Conservation (phyloP, 1,140 invertebrate genomes). For the Leptoteleia sp. region DNA sequence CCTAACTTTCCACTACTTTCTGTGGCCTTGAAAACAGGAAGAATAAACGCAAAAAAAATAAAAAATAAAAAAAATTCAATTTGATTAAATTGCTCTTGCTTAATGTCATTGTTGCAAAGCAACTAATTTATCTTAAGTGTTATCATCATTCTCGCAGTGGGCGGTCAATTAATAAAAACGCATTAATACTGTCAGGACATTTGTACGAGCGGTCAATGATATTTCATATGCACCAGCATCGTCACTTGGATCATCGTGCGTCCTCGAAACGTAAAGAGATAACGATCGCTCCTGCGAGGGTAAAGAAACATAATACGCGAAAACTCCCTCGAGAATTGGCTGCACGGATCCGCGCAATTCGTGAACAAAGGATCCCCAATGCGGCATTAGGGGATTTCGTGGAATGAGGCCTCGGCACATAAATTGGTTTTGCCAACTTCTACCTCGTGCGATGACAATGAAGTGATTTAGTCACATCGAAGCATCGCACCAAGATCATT, state of each 20-base stretch:
- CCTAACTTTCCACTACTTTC: too few relatives aligned
- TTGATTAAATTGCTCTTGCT: too few relatives aligned
- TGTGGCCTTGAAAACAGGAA: too few relatives aligned
- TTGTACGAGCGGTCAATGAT: conserved; percentile 29
- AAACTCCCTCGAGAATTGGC: conserved; percentile 72
- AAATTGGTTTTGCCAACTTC: conserved; percentile 62
- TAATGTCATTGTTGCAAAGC: too few relatives aligned
- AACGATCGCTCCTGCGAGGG: conserved; percentile 73
- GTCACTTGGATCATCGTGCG: conserved; percentile 64
- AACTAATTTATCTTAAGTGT: conserved; percentile 3
- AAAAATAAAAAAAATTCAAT: too few relatives aligned
- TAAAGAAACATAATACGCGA: conserved; percentile 74
- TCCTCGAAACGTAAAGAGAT: conserved; percentile 73
- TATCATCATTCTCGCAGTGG: not conserved
- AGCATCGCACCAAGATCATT: not conserved
- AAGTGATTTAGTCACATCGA: conserved; percentile 53
- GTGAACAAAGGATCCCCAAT: conserved; percentile 64
- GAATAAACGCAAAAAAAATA: too few relatives aligned
- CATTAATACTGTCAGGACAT: conserved; percentile 25
- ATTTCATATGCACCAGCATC: conserved; percentile 48
- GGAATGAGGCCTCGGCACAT: conserved; percentile 49
- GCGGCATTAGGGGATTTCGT: conserved; percentile 55
- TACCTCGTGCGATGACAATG: conserved; percentile 47
- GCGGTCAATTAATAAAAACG: conserved; percentile 37
- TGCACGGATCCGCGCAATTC: conserved; percentile 62